A percentile compares a stretch with the other conserved stretches of the same genome.
phyloP scores from a whole-genome alignment of 2,888 invertebrate genomes.

The Toxonevra muliebris region DNA sequence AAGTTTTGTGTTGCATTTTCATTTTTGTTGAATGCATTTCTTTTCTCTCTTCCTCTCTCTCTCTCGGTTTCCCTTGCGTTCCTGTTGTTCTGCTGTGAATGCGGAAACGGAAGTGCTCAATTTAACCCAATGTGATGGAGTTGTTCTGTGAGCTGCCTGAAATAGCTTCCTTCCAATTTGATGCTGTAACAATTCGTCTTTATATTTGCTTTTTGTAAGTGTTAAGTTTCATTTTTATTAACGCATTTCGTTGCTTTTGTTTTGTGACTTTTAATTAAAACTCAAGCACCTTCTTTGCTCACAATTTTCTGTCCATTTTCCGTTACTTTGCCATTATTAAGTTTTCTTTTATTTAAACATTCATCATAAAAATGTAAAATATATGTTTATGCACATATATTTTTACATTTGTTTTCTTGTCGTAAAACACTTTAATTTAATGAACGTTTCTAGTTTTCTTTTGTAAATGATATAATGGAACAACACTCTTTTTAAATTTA shows the following conservation, averaged over 20 bases:
- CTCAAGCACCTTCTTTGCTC: slow-evolving; percentile 46
- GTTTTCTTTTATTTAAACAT: not conserved
- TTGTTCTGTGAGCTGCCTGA: not conserved
- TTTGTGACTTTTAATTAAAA: slow-evolving; percentile 50
- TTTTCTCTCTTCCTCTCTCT: not conserved
- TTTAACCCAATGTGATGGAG: slow-evolving; percentile 8
- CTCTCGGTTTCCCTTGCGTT: not conserved
- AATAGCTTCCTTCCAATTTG: not conserved
- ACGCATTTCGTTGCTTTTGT: slow-evolving; percentile 33
- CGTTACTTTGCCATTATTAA: not conserved
- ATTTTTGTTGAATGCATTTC: slow-evolving; percentile 28
- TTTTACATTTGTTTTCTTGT: too few species aligned
- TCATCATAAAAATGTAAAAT: not conserved
- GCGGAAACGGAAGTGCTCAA: slow-evolving; percentile 25
- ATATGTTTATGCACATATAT: not conserved
- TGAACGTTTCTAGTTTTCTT: too few species aligned
- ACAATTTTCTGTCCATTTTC: not conserved
- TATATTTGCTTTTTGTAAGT: not conserved
- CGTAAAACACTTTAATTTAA: too few species aligned
- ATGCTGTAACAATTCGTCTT: not conserved
- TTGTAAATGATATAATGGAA: too few species aligned
- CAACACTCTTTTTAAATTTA: too few species aligned
- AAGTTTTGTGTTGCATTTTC: slow-evolving; percentile 48
- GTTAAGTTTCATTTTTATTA: not conserved
- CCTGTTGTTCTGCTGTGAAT: not conserved